Percentiles rank a stretch among this genome's conserved stretches.
Evolutionary conservation across 2,888 invertebrate species (phyloP).

Genomic region (Petrophora chlorosata): DNA sequence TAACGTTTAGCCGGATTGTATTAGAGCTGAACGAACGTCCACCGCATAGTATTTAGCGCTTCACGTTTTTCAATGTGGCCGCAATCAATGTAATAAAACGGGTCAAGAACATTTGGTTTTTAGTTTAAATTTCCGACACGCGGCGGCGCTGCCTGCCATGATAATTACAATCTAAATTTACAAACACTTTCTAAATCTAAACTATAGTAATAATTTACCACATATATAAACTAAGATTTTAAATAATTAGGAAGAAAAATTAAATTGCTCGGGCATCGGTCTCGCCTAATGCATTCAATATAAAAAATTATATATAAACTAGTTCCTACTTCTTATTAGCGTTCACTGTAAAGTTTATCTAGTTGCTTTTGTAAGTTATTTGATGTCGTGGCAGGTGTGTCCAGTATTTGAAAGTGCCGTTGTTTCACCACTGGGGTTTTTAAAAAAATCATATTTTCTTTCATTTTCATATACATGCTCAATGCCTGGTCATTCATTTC

Average conservation of each 20-base stretch:
- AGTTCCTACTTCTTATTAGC: slow-evolving; percentile 33
- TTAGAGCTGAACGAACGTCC: no score
- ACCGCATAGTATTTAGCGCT: no score
- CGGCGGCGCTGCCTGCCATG: no score
- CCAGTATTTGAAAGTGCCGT: slow-evolving; percentile 36
- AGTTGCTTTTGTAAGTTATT: slow-evolving; percentile 70
- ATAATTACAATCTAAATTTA: background rate
- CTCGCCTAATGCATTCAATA: no score
- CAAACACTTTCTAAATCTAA: background rate
- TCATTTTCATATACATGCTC: slow-evolving; percentile 71
- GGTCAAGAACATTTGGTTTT: no score
- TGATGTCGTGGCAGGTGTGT: slow-evolving; percentile 68
- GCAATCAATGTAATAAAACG: no score
- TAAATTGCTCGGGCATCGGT: background rate
- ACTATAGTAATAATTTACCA: no score
- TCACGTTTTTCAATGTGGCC: no score
- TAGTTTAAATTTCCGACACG: no score
- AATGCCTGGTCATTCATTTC: slow-evolving; percentile 55
- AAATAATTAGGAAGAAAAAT: background rate
- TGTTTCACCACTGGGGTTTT: slow-evolving; percentile 62
- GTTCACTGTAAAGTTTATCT: slow-evolving; percentile 64
- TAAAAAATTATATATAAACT: background rate
- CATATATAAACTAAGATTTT: background rate
- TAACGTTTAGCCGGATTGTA: no score
- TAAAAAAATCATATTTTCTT: slow-evolving; percentile 67